These are phyloP conservation scores for Corvus cornix DNA, from an alignment of 2,113 vertebrate species.

Conservation along the genomic window DNA sequence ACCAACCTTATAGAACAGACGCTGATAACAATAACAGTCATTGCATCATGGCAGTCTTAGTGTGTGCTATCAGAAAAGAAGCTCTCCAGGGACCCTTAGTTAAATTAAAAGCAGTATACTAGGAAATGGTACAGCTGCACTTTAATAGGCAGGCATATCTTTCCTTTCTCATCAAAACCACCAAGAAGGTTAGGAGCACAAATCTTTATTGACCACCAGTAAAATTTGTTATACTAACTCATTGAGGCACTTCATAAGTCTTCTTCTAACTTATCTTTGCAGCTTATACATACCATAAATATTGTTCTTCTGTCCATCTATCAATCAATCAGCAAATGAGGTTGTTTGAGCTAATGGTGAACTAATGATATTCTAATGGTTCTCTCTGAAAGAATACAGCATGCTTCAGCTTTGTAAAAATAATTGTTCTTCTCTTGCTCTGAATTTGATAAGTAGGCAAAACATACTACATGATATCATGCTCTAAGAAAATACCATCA, in stretches of 20 bases:
- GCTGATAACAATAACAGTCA: neutral
- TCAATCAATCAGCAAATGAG: neutral
- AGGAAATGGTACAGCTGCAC: neutral
- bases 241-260: slow-evolving; percentile 13
- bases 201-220: neutral
- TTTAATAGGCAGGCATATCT: neutral
- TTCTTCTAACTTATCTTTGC: neutral
- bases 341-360: neutral
- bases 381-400: neutral
- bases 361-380: neutral
- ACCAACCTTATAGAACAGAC: neutral
- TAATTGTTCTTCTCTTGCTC: neutral
- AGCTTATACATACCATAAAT: neutral
- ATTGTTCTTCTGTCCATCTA: neutral
- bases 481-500: neutral
- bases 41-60: neutral
- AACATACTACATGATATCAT: neutral
- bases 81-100: neutral
- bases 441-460: neutral
- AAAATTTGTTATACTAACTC: slow-evolving; percentile 16
- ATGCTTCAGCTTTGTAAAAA: neutral
- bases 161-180: slow-evolving; percentile 20
- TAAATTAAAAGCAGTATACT: neutral
- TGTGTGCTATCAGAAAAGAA: neutral
- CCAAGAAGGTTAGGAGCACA: neutral